Evolutionary conservation across 2,888 invertebrate species (phyloP).

Genomic region (Polia nebulosa): DNA sequence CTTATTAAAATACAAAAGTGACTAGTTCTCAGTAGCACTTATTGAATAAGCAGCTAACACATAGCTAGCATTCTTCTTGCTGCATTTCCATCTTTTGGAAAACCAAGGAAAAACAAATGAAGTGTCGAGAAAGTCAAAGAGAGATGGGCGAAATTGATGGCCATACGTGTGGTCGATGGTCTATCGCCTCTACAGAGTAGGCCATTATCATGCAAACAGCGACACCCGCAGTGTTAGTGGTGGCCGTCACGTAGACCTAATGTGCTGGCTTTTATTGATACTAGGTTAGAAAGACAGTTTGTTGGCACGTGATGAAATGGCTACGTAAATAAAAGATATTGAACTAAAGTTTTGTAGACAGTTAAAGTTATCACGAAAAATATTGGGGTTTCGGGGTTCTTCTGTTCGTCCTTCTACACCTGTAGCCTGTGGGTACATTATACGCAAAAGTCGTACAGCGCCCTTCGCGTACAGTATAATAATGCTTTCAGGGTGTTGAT

Average conservation of each 20-base stretch:
- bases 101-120: conserved; percentile 26
- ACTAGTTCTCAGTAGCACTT: neutral
- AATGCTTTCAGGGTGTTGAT: no score
- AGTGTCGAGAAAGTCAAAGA: conserved; percentile 45
- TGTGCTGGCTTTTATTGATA: conserved; percentile 25
- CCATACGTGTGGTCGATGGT: conserved; percentile 23
- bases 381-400: no score
- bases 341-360: no score
- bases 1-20: neutral
- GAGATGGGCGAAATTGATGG: conserved; percentile 46
- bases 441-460: no score
- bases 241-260: conserved; percentile 32
- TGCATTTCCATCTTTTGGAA: conserved; percentile 21
- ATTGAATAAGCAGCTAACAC: neutral
- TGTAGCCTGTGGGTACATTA: no score
- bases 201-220: conserved; percentile 45
- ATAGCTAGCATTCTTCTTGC: neutral
- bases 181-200: conserved; percentile 5
- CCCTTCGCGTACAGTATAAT: no score
- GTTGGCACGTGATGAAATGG: neutral
- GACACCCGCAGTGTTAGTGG: conserved; percentile 4
- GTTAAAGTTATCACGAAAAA: no score
- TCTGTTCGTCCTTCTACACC: no score
- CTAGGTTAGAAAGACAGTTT: neutral
- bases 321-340: no score